These are phyloP conservation scores for Sarcoramphus papa DNA, from an alignment of 2,797 vertebrate genomes.

Conservation along the genomic window DNA sequence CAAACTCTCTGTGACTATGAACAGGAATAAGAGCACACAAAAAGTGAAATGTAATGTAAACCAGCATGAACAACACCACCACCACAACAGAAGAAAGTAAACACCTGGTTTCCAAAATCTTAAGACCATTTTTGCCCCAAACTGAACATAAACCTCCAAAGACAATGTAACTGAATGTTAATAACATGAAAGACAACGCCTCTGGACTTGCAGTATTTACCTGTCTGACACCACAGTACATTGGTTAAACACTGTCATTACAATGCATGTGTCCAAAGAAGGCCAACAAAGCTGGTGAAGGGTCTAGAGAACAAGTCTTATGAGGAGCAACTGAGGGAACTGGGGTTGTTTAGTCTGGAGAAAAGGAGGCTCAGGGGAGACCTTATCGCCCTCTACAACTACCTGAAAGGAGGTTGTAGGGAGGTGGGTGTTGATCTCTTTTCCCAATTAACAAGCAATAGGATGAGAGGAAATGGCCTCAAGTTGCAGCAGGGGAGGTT, in stretches of 20 bases:
- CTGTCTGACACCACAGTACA: background rate
- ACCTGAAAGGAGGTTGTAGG: no score
- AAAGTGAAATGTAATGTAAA: background rate
- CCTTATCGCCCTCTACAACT: no score
- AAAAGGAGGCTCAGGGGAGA: background rate
- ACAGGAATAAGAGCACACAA: background rate
- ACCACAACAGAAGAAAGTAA: background rate
- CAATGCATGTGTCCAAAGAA: background rate
- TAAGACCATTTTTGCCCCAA: background rate
- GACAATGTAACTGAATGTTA: background rate
- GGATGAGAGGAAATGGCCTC: no score
- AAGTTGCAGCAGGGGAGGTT: no score
- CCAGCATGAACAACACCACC: background rate
- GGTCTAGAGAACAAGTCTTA: background rate
- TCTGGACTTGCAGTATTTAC: background rate
- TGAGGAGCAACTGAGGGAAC: background rate
- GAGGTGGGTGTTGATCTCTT: no score
- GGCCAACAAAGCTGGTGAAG: background rate
- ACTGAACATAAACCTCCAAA: background rate
- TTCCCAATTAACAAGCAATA: no score
- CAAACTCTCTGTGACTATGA: slow-evolving; percentile 26
- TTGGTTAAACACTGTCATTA: background rate
- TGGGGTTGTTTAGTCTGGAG: background rate
- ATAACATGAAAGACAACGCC: background rate
- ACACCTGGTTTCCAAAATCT: background rate